Conservation (phyloP, 2,113 vertebrate species). For the Brachirus orientalis region DNA sequence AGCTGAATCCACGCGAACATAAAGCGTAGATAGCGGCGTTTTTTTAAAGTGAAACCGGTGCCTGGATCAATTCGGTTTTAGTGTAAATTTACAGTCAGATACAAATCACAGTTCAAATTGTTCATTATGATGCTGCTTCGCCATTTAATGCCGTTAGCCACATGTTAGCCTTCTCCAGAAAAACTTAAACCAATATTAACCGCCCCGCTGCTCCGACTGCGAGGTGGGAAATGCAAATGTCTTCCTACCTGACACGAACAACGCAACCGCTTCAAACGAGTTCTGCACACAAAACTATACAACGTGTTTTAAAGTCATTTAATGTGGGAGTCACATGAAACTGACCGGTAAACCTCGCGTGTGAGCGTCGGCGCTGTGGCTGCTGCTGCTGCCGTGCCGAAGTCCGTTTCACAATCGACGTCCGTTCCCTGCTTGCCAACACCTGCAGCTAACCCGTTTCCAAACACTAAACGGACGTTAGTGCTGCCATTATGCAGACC, state of each 20-base stretch:
- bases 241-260: not conserved
- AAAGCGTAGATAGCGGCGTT: no score
- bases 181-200: not conserved
- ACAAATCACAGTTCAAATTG: not conserved
- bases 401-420: not conserved
- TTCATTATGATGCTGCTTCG: not conserved
- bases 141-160: not conserved
- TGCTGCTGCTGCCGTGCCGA: no score
- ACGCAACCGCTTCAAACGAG: no score
- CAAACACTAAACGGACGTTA: not conserved
- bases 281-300: not conserved
- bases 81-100: no score
- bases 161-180: not conserved
- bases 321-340: not conserved
- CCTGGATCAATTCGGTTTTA: no score
- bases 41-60: no score
- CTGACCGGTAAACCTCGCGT: not conserved
- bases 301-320: not conserved
- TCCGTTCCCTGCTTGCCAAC: no score
- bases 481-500: not conserved
- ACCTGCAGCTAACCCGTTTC: no score
- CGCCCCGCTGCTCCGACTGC: not conserved
- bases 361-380: not conserved
- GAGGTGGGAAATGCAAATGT: fast-evolving
- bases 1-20: no score